Percentiles rank a stretch among this genome's conserved stretches.
Evolutionary conservation across 2,797 vertebrate genomes (phyloP).

Genomic region (Pangasius larnaudii): DNA sequence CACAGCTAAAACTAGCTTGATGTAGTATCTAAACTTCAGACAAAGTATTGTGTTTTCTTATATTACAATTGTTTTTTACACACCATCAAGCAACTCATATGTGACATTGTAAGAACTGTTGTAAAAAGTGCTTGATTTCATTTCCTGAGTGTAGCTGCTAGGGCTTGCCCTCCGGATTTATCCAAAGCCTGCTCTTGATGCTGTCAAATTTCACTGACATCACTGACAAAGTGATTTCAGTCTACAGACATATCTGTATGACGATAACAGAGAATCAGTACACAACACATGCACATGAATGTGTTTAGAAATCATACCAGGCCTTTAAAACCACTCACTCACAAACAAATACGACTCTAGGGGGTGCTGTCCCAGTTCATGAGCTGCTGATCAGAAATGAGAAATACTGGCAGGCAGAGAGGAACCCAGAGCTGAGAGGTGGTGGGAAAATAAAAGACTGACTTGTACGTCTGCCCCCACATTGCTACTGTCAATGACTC

Average conservation of each 20-base stretch:
- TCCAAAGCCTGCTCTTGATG: neutral
- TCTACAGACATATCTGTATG: neutral
- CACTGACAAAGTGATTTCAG: constrained; percentile 1
- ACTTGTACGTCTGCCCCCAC: constrained; percentile 5
- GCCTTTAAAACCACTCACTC: neutral
- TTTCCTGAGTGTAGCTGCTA: neutral
- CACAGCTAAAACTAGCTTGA: neutral
- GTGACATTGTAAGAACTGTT: neutral
- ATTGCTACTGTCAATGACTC: constrained; percentile 28
- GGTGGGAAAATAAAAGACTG: constrained; percentile 11
- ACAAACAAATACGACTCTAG: constrained; percentile 37
- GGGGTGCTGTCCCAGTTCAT: constrained; percentile 44
- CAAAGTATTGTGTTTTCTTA: neutral
- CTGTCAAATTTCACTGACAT: neutral
- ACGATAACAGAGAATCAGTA: constrained; percentile 2
- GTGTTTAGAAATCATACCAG: constrained; percentile 1
- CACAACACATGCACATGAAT: neutral
- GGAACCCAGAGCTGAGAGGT: constrained; percentile 2
- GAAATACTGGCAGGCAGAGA: constrained; percentile 15
- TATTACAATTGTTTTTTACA: neutral
- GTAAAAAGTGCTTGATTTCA: neutral
- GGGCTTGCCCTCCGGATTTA: neutral
- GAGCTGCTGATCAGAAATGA: neutral
- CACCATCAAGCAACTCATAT: neutral
- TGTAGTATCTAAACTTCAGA: neutral